Base-by-base conservation (phyloP, 2,113 vertebrate species). In the Hemicordylus capensis region DNA sequence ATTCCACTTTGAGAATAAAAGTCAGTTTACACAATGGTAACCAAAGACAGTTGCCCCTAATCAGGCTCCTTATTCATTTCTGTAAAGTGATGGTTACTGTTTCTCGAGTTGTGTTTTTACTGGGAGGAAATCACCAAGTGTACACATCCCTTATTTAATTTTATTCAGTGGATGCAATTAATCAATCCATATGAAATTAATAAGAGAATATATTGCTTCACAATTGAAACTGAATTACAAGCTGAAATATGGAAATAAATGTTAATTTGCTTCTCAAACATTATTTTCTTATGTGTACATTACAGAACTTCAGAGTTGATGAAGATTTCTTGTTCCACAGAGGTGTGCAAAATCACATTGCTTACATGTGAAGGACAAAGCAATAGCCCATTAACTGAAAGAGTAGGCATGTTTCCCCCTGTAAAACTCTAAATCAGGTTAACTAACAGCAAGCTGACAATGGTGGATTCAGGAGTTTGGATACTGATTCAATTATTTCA, bases 401-500 rank as follows among this genome's bases (percentile, higher is more conserved):
- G 74, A 81, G 37, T 42, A 80, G 67, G 91, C 80, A 0, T 44
- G 76, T n/a, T 87, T 87, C 48, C 79, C 59, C 91, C n/a, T n/a
- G n/a, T n/a, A n/a, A 84, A 28, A 63, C 81, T 92, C 90, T 74
- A 93, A 87, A 89, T 94, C 56, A 84, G 48, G 39, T 46, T 85
- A 91, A 87, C 88, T 90, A 91, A 61, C 48, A 91, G 81, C 37
- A 89, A 81, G 63, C 61, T 91, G 77, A 93, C 74, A 93, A 56
- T 56, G 85, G 80, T 63, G 87, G 78, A 90, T 72, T 9, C 67
- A 31, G 39, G 17, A 89, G 91, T 74, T 39, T 56, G 90, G 91
- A 88, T 67, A 46, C 74, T 92, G 79, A 83, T 89, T 92, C 83
- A 84, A 48, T 93, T 90, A 92, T 51, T 90, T 91, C 72, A 85